Evolutionary conservation across 1,140 invertebrate genomes (phyloP), one percentile per base, ranked within the genome.

Genomic region (Lepidurus apus): DNA sequence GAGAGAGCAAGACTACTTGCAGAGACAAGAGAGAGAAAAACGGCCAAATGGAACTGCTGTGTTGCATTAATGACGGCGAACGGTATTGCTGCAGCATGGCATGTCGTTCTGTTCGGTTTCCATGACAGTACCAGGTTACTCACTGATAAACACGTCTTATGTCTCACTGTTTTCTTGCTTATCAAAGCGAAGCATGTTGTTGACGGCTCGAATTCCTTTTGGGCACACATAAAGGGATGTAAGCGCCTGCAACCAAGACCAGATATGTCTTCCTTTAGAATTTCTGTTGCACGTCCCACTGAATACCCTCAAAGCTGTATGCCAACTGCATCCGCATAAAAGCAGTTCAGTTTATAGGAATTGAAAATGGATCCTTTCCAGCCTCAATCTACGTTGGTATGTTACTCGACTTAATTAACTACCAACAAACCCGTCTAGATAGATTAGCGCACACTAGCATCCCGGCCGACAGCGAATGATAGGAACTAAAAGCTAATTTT

Each of bases 131-230:
- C 53, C 21, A 21, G 53, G 53, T 65, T 65, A 9, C 53, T 9
- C 21, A 13, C 53, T 65, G 53, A 65, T 65, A 65, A 65, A 65
- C 53, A 65, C 13, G 53, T 65, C 53, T 65, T 17, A 21, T 65
- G 53, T 65, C 53, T 65, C 5, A 3, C 34, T 34, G 53, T 13
- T 65, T 65, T 65, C 53, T 65, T 65, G 53, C 53, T 65, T 65
- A 65, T 65, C 53, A 65, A 65, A 65, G 53, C 53, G 53, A 65
- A 65, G 53, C 53, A 65, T 65, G 53, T 65, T 65, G 53, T 65
- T 65, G 53, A 65, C 53, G 53, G 53, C 53, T 65, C 53, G n/a
- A 17, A 65, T 65, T 65, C 53, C 53, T 65, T 65, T 21, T 65
- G 53, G 34, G 17, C 21, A 65, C 13, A 65, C 13, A 21, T 1